Percentiles rank a stretch among this genome's conserved stretches.
Conservation (phyloP, 2,888 invertebrate species). For the Napeogenes inachia region DNA sequence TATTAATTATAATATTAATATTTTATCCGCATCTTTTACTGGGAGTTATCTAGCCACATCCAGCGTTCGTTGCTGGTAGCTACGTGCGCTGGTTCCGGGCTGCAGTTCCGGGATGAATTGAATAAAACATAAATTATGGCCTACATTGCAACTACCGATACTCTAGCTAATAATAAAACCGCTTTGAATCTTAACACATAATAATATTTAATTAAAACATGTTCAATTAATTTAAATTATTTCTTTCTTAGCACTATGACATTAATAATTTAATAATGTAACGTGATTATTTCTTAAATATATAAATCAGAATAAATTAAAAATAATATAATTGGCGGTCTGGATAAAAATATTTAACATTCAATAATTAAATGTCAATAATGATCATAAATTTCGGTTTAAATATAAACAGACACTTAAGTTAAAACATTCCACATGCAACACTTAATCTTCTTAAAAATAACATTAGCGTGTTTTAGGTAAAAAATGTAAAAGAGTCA, state of each 20-base stretch:
- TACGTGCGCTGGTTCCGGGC: conserved; percentile 11
- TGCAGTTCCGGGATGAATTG: conserved; percentile 19
- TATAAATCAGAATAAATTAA: no score
- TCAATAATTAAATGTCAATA: no score
- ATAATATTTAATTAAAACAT: no score
- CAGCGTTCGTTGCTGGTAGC: background rate
- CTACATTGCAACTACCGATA: background rate
- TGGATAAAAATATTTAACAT: no score
- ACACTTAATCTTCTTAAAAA: conserved; percentile 14
- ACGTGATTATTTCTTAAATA: no score
- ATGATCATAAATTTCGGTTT: no score
- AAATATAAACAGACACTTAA: background rate
- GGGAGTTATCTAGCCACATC: background rate
- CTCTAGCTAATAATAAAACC: background rate
- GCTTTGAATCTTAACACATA: background rate
- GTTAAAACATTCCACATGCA: background rate
- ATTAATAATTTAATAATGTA: no score
- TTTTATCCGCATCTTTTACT: background rate
- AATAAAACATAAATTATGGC: conserved; percentile 4
- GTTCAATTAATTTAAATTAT: no score
- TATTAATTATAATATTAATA: no score
- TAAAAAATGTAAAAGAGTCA: conserved; percentile 23
- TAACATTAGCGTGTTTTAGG: conserved; percentile 14
- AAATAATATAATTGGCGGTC: no score
- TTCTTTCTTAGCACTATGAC: no score